A percentile compares a stretch with the other conserved stretches of the same genome.
phyloP scores from a whole-genome alignment of 2,113 vertebrate genomes.

The Eulemur rufifrons region DNA sequence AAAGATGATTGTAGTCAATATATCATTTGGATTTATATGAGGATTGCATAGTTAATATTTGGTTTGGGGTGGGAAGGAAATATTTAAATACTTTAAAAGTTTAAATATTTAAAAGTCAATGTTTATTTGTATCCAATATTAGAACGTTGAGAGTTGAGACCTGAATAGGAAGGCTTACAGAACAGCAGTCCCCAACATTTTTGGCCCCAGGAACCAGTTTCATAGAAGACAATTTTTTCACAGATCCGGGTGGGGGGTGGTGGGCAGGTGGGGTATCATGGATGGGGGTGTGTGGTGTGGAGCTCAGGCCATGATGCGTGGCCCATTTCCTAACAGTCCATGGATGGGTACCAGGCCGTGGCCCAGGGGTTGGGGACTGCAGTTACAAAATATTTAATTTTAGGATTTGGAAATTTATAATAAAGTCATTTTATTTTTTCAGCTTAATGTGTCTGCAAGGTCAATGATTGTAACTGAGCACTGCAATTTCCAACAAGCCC shows the following conservation, averaged over 20 bases:
- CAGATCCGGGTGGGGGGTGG: too few relatives aligned
- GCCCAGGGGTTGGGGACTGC: too few relatives aligned
- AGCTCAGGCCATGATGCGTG: too few relatives aligned
- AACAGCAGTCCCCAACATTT: too few relatives aligned
- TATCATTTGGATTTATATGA: background rate
- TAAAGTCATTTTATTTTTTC: slow-evolving; percentile 49
- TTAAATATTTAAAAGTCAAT: background rate
- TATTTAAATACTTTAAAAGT: background rate
- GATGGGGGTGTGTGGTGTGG: too few relatives aligned
- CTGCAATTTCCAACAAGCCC: slow-evolving; percentile 11
- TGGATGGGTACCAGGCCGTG: too few relatives aligned
- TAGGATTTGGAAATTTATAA: slow-evolving; percentile 27
- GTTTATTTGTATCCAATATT: background rate
- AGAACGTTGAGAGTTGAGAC: background rate
- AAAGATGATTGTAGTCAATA: background rate
- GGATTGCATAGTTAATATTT: background rate
- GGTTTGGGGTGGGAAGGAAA: background rate
- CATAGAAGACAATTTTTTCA: too few relatives aligned
- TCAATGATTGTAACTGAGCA: slow-evolving; percentile 10
- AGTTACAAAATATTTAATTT: slow-evolving; percentile 53
- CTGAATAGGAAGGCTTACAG: background rate
- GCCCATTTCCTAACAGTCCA: too few relatives aligned
- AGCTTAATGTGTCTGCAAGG: slow-evolving; percentile 17
- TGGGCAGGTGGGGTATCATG: too few relatives aligned
- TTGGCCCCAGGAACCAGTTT: too few relatives aligned